Conservation (phyloP, 2,113 vertebrate species). For the Platysternon megacephalum region DNA sequence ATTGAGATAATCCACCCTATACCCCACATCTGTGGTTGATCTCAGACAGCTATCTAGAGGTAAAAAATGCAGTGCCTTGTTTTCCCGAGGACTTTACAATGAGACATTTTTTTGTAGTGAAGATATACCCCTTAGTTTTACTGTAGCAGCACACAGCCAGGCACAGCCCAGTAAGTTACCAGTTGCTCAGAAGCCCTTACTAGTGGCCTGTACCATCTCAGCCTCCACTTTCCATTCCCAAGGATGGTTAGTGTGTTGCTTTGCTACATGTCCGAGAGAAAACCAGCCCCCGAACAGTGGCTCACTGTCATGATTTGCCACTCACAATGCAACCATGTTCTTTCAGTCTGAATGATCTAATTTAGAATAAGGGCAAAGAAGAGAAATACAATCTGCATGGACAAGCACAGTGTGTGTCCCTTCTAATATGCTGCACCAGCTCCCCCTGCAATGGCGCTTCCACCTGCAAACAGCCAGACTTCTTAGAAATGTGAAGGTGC, state of each 20-base stretch:
- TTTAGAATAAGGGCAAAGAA: background rate
- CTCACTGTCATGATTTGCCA: fast-evolving
- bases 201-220: background rate
- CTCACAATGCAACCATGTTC: background rate
- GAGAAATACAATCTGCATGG: background rate
- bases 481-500: background rate
- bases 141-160: fast-evolving
- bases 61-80: background rate
- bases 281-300: background rate
- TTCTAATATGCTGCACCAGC: background rate
- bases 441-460: background rate
- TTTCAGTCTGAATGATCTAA: background rate
- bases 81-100: background rate
- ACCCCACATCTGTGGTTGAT: background rate
- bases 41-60: background rate
- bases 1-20: background rate
- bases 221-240: fast-evolving
- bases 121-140: fast-evolving
- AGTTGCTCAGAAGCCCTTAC: background rate
- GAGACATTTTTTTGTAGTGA: background rate
- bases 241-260: fast-evolving
- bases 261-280: background rate
- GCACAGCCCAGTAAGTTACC: fast-evolving
- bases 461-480: background rate
- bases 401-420: background rate